Evolutionary conservation across 2,113 vertebrate species (phyloP).

Genomic region (Trogon melanurus): DNA sequence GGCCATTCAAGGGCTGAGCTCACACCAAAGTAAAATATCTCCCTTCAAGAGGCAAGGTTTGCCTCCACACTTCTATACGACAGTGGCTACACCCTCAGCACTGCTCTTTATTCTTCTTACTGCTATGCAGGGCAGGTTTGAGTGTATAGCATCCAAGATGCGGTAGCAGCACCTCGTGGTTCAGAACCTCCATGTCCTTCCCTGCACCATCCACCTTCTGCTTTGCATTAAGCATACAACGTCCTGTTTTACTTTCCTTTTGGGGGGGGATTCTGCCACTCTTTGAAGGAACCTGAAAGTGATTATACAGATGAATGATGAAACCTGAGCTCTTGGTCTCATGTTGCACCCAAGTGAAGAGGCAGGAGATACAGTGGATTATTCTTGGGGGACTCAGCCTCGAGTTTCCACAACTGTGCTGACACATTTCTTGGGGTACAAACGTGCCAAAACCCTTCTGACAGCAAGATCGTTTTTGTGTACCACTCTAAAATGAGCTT

Average conservation of each 20-base stretch:
- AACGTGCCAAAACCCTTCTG: neutral
- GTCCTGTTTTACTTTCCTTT: neutral
- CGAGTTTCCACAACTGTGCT: neutral
- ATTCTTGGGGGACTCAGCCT: neutral
- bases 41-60: neutral
- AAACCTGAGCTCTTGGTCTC: slow-evolving; percentile 3
- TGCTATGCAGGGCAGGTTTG: neutral
- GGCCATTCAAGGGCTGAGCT: neutral
- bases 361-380: neutral
- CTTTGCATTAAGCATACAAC: neutral
- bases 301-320: neutral
- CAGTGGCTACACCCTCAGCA: neutral
- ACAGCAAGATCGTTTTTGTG: neutral
- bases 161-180: accelerated
- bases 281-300: slow-evolving; percentile 9
- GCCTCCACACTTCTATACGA: neutral
- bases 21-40: neutral
- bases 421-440: neutral
- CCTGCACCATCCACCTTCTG: neutral
- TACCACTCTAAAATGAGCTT: neutral
- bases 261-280: neutral
- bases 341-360: neutral
- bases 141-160: neutral
- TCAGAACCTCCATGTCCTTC: neutral
- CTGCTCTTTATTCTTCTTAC: neutral